Percentiles rank a stretch among this genome's conserved stretches.
Conservation (phyloP, 2,888 invertebrate species). For the Tridacna gigas region DNA sequence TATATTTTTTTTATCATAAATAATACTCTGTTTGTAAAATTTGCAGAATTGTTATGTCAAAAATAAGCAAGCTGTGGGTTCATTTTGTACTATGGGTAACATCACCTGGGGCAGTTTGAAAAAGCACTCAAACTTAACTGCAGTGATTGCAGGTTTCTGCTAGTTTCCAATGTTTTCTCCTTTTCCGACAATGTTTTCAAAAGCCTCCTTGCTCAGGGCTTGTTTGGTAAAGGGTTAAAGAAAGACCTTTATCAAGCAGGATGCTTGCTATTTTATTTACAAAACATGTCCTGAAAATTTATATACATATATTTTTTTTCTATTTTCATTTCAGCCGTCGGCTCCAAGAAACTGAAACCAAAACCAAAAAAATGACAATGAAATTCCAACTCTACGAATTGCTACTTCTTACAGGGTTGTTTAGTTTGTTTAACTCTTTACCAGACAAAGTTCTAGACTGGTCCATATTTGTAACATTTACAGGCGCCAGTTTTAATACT, state of each 20-base stretch:
- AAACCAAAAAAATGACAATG: background rate
- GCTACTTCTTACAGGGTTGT: background rate
- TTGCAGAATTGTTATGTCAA: no score
- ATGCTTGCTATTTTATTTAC: background rate
- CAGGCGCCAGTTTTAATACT: no score
- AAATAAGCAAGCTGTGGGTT: no score
- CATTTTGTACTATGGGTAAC: no score
- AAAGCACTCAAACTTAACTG: no score
- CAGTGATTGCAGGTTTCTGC: no score
- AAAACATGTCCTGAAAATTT: no score
- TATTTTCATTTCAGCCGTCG: slow-evolving; percentile 70
- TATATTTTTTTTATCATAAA: no score
- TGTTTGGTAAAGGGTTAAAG: background rate
- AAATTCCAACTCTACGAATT: background rate
- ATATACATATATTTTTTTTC: slow-evolving; percentile 27
- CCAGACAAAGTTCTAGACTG: background rate
- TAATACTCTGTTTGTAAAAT: no score
- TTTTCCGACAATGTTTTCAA: background rate
- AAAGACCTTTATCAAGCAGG: no score
- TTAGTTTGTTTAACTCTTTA: background rate
- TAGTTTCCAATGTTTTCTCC: background rate
- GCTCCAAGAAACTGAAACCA: slow-evolving; percentile 71
- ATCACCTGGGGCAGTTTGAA: no score
- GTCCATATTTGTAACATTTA: no score
- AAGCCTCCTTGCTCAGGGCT: background rate